Base-by-base conservation (phyloP, 2,113 vertebrate genomes). In the Sylvia atricapilla region DNA sequence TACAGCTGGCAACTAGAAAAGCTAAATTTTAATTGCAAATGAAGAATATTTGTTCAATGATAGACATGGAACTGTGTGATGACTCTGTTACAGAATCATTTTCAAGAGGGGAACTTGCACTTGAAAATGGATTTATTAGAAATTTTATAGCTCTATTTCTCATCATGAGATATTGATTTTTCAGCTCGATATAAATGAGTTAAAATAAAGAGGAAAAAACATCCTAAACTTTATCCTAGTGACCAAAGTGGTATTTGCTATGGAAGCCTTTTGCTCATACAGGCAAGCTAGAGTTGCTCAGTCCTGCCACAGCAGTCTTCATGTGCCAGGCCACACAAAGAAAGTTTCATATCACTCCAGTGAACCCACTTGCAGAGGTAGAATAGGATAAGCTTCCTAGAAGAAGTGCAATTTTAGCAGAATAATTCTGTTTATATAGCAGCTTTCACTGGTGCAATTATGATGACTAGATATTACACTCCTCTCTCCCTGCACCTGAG, bases 381-480 rank as follows among this genome's bases (percentile, higher is more conserved):
- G 55, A 85, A 76, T 37, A 76, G 72, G 41, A 66, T 53, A 76
- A 60, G 53, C 62, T 91, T 82, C 88, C 70, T 87, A 84, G 83
- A 82, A 96, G 77, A 95, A 95, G 28, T 84, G 95, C 91, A 95
- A 94, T 96, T 97, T 95, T 95, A 94, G 89, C 87, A 91, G 93
- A 95, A 92, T 94, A 89, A 85, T 95, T 95, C 89, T 95, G 95
- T 95, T 96, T 95, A 95, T 91, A 94, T 84, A 94, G 89, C 94
- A 95, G 91, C 89, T 94, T 96, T 95, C 94, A 78, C 91, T 87
- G 70, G 83, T 87, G 77, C 86, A 92, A 93, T 95, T 96, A 94
- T 82, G 86, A 96, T 94, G 86, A 92, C 84, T 96, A 84, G 95
- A 96, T 95, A 93, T 93, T 96, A 84, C 67, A 78, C 64, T 95